Evolutionary conservation across 2,888 invertebrate genomes (phyloP).

Genomic region (Entomobrya proxima): DNA sequence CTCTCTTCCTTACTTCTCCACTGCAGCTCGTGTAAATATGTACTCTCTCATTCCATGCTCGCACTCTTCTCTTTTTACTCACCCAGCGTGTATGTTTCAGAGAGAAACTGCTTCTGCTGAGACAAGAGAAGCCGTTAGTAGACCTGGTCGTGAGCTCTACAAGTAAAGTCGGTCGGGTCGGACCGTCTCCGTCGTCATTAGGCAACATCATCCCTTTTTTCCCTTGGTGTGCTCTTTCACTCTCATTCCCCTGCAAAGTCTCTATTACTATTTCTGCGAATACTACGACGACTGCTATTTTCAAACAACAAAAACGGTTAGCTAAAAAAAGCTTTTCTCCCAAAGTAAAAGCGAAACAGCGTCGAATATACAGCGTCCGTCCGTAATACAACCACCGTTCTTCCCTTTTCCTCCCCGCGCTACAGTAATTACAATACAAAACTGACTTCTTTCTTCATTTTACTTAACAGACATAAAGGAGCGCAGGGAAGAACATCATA

Average conservation of each 20-base stretch:
- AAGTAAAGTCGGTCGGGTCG: conserved; percentile 68
- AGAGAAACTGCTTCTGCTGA: conserved; percentile 51
- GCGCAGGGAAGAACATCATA: neutral
- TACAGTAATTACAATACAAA: conserved; percentile 40
- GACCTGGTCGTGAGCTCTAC: conserved; percentile 65
- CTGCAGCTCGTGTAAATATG: conserved; percentile 1
- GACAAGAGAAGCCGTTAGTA: conserved; percentile 43
- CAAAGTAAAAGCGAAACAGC: conserved; percentile 4
- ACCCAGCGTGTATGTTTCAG: conserved; percentile 14
- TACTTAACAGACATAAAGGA: neutral
- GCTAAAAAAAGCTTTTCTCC: neutral
- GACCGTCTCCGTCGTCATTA: conserved; percentile 66
- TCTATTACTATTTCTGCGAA: neutral
- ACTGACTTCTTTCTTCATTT: conserved; percentile 19
- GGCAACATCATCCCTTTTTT: conserved; percentile 65
- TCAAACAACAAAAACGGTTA: conserved; percentile 26
- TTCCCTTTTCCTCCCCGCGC: conserved; percentile 12
- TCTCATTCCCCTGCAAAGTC: conserved; percentile 27
- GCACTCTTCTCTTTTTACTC: conserved; percentile 26
- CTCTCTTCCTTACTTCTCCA: neutral
- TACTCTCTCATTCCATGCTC: conserved; percentile 20
- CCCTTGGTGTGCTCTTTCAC: conserved; percentile 57
- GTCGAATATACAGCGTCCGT: conserved; percentile 37
- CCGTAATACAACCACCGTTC: conserved; percentile 10
- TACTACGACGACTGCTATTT: neutral